These are phyloP conservation scores for Listronotus oregonensis DNA, from an alignment of 1,140 invertebrate genomes.

Conservation along the genomic window DNA sequence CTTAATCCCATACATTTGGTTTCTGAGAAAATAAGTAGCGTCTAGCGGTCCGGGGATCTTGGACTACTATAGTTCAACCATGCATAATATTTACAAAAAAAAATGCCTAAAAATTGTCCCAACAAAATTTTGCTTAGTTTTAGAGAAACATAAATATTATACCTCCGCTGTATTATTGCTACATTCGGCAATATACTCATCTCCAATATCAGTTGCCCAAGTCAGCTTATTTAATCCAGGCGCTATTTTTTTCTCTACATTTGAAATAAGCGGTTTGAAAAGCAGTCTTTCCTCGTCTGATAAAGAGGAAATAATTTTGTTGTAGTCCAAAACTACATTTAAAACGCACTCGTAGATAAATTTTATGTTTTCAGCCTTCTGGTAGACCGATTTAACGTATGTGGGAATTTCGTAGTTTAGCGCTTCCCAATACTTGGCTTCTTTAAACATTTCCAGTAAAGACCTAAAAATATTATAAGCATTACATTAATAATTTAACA, in stretches of 20 bases:
- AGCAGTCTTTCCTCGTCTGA: slow-evolving; percentile 64
- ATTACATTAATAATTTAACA: too few relatives aligned
- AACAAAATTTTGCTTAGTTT: too few relatives aligned
- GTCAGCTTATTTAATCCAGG: slow-evolving; percentile 79
- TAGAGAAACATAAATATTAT: too few relatives aligned
- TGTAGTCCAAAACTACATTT: slow-evolving; percentile 78
- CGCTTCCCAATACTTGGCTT: slow-evolving; percentile 70
- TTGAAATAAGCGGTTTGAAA: slow-evolving; percentile 61
- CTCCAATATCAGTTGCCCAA: slow-evolving; percentile 75
- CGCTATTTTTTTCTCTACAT: slow-evolving; percentile 73
- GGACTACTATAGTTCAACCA: too few relatives aligned
- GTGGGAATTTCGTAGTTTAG: slow-evolving; percentile 69
- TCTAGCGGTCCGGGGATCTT: too few relatives aligned
- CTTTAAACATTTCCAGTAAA: slow-evolving; percentile 66
- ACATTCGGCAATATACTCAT: slow-evolving; percentile 79
- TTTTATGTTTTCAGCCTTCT: slow-evolving; percentile 66
- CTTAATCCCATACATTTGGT: too few relatives aligned
- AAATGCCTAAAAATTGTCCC: too few relatives aligned
- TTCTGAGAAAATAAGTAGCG: too few relatives aligned
- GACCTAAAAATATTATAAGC: slow-evolving; percentile 50
- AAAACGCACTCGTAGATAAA: slow-evolving; percentile 76
- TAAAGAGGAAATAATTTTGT: slow-evolving; percentile 71
- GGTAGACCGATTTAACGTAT: slow-evolving; percentile 64
- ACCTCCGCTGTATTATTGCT: slow-evolving; percentile 70
- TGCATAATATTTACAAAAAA: too few relatives aligned